A percentile compares a stretch with the other conserved stretches of the same genome.
These are phyloP conservation scores for Rhagologus leucostigma DNA, from an alignment of 2,113 vertebrate species.

Conservation along the genomic window DNA sequence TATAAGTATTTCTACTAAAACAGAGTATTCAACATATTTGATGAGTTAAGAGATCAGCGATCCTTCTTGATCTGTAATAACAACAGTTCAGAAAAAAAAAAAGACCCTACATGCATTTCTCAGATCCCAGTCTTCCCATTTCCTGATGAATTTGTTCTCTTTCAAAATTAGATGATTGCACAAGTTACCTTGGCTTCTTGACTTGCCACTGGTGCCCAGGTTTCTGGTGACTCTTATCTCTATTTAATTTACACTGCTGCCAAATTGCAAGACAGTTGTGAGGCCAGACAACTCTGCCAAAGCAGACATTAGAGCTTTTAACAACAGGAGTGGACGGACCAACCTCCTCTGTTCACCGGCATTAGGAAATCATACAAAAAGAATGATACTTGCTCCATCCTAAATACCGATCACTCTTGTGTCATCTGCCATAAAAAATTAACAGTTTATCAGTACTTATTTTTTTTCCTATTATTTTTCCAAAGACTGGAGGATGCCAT, in stretches of 20 bases:
- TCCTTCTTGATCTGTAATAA: not conserved
- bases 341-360: not conserved
- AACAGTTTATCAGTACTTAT: not conserved
- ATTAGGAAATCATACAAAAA: not conserved
- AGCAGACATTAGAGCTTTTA: not conserved
- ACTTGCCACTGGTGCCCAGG: not conserved
- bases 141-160: not conserved
- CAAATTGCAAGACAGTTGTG: not conserved
- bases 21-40: not conserved
- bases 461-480: not conserved
- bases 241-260: slow-evolving; percentile 8
- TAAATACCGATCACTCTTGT: not conserved
- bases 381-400: not conserved
- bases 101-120: not conserved
- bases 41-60: not conserved
- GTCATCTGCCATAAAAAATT: not conserved
- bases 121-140: not conserved
- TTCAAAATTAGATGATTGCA: not conserved
- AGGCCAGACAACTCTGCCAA: not conserved
- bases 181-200: not conserved
- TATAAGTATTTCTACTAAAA: not conserved
- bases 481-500: not conserved
- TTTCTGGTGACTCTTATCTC: slow-evolving; percentile 15
- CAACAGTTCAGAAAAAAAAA: not conserved
- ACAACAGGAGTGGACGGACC: not conserved